These are phyloP conservation scores for Galleria mellonella DNA, from an alignment of 1,140 invertebrate genomes.

Conservation along the genomic window DNA sequence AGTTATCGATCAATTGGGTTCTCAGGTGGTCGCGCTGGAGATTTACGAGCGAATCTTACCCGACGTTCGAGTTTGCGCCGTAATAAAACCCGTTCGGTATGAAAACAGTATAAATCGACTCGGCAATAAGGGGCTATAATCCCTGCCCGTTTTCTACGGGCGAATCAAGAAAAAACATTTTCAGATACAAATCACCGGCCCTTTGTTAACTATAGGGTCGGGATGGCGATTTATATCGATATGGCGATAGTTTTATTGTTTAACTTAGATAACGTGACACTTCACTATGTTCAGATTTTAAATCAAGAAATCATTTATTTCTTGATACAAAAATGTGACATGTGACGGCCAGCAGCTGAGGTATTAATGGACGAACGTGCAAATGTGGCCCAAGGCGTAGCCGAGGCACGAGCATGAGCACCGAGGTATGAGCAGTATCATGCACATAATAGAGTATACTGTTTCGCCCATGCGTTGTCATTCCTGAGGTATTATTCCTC, in stretches of 20 bases:
- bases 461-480: no score
- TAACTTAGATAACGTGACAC: not conserved
- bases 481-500: no score
- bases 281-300: not conserved
- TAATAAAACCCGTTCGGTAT: slow-evolving; percentile 8
- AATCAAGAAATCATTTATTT: not conserved
- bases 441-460: no score
- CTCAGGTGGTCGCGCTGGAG: no score
- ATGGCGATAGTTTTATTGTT: not conserved
- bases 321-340: not conserved
- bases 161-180: slow-evolving; percentile 23
- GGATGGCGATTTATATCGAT: not conserved
- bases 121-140: slow-evolving; percentile 28
- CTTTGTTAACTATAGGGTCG: slow-evolving; percentile 9
- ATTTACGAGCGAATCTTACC: not conserved
- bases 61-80: not conserved
- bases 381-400: no score
- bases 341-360: no score
- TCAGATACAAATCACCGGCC: slow-evolving; percentile 15
- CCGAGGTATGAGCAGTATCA: no score
- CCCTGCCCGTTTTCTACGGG: slow-evolving; percentile 17
- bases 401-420: no score
- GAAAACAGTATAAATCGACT: slow-evolving; percentile 24
- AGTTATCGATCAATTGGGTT: no score
- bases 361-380: no score